phyloP scores from a whole-genome alignment of 30 jellyfish, hydroid and myxozoan species.

The Aurelia coerulea region DNA sequence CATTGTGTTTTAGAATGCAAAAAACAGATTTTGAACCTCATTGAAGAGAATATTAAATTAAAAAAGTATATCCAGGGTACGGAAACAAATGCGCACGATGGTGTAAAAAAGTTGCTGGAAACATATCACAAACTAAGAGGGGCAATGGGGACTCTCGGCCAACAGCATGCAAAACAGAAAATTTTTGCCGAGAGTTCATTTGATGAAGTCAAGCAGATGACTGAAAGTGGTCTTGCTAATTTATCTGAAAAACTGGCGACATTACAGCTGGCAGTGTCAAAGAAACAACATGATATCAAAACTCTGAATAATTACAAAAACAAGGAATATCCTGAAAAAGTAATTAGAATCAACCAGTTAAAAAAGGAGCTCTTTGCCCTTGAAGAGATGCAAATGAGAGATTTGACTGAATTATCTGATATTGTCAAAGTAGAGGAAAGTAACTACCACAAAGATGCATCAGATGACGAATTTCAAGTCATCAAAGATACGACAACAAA shows the following conservation, averaged over 20 bases:
- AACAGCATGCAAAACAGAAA: conserved; percentile 55
- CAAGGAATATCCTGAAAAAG: conserved; percentile 69
- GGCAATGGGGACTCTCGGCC: conserved; percentile 44
- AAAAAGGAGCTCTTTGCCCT: conserved; percentile 21
- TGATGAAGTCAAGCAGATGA: conserved; percentile 23
- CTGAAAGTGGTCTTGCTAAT: conserved; percentile 3
- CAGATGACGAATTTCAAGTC: neutral
- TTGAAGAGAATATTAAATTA: conserved; percentile 46
- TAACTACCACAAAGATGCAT: conserved; percentile 15
- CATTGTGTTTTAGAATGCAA: conserved; percentile 45
- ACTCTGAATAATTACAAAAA: conserved; percentile 60
- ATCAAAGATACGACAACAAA: conserved; percentile 7
- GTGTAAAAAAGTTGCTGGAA: conserved; percentile 25
- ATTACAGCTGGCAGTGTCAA: conserved; percentile 1
- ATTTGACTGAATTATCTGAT: conserved; percentile 24
- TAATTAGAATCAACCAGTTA: conserved; percentile 19
- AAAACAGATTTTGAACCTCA: conserved; percentile 43
- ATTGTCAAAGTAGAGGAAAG: conserved; percentile 35
- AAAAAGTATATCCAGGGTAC: conserved; percentile 40
- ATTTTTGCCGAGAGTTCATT: neutral
- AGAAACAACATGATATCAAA: conserved; percentile 19
- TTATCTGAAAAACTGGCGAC: conserved; percentile 10
- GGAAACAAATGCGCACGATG: conserved; percentile 17
- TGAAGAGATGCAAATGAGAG: conserved; percentile 3
- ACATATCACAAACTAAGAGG: conserved; percentile 46